These are phyloP conservation scores for Aphelenchoides avenae DNA, from an alignment of 1,140 invertebrate species.

Conservation along the genomic window DNA sequence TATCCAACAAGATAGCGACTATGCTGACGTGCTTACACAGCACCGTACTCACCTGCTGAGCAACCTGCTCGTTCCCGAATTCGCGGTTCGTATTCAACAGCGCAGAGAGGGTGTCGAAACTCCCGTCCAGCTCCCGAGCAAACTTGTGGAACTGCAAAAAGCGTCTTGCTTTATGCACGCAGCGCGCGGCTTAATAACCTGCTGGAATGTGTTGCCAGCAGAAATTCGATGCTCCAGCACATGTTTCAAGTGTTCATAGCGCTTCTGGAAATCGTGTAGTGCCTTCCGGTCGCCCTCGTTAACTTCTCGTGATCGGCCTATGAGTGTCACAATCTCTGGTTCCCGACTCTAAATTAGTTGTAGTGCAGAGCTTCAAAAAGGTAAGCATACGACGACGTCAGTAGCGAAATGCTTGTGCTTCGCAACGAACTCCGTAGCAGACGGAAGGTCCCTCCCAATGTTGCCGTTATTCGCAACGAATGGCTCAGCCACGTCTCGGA, in stretches of 20 bases:
- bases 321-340: too few relatives aligned
- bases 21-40: too few relatives aligned
- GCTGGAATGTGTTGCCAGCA: constrained; percentile 42
- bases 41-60: too few relatives aligned
- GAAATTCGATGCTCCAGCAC: constrained; percentile 40
- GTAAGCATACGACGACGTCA: constrained; percentile 37
- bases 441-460: constrained; percentile 31
- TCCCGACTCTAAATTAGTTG: too few relatives aligned
- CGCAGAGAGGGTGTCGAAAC: constrained; percentile 48
- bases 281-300: constrained; percentile 21
- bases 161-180: too few relatives aligned
- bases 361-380: too few relatives aligned
- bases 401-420: constrained; percentile 44
- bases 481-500: constrained; percentile 32
- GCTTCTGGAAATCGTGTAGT: constrained; percentile 20
- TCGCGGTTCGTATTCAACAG: too few relatives aligned
- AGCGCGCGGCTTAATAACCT: too few relatives aligned
- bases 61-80: too few relatives aligned
- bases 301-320: constrained; percentile 13
- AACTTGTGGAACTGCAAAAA: constrained; percentile 42
- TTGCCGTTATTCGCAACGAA: constrained; percentile 43
- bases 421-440: constrained; percentile 40
- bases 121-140: constrained; percentile 44
- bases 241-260: constrained; percentile 40
- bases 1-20: too few relatives aligned